phyloP scores from a whole-genome alignment of 2,113 vertebrate genomes.

The Macrotis lagotis region DNA sequence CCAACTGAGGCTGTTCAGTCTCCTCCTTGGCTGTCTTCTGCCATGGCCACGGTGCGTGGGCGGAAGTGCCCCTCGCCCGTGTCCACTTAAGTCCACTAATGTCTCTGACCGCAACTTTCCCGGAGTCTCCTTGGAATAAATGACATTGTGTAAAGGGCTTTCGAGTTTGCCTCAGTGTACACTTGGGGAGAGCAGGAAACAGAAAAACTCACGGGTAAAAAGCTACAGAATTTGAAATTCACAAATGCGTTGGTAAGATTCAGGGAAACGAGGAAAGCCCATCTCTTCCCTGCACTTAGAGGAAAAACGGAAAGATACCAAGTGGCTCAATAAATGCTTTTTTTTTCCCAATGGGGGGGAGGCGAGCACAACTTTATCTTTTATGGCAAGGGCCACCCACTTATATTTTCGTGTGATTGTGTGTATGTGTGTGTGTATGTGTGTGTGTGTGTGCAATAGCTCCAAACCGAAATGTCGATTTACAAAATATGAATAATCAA shows the following conservation, averaged over 20 bases:
- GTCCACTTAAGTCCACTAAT: slow-evolving; percentile 42
- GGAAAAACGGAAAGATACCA: slow-evolving; percentile 39
- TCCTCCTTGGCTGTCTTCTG: slow-evolving; percentile 51
- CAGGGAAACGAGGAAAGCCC: slow-evolving; percentile 25
- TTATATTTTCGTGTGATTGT: slow-evolving; percentile 40
- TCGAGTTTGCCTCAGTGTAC: slow-evolving; percentile 16
- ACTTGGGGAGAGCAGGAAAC: slow-evolving; percentile 36
- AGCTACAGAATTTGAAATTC: slow-evolving; percentile 49
- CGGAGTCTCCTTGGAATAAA: neutral
- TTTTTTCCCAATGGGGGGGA: neutral
- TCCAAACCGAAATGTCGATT: slow-evolving; percentile 71
- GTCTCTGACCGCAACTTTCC: slow-evolving; percentile 19
- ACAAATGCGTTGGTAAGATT: slow-evolving; percentile 43
- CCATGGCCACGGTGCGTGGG: slow-evolving; percentile 16
- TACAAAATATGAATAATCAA: slow-evolving; percentile 79
- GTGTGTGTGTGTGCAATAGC: slow-evolving; percentile 15
- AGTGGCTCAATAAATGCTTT: neutral
- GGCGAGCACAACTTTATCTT: slow-evolving; percentile 25
- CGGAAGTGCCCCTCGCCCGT: neutral
- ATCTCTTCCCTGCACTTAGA: slow-evolving; percentile 22
- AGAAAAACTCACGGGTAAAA: slow-evolving; percentile 37
- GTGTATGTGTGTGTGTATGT: neutral
- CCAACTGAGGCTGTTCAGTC: slow-evolving; percentile 46
- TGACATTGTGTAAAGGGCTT: slow-evolving; percentile 27
- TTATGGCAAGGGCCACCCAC: slow-evolving; percentile 57